These are phyloP conservation scores for Ranitomeya variabilis DNA, from an alignment of 2,113 vertebrate species.

Conservation along the genomic window DNA sequence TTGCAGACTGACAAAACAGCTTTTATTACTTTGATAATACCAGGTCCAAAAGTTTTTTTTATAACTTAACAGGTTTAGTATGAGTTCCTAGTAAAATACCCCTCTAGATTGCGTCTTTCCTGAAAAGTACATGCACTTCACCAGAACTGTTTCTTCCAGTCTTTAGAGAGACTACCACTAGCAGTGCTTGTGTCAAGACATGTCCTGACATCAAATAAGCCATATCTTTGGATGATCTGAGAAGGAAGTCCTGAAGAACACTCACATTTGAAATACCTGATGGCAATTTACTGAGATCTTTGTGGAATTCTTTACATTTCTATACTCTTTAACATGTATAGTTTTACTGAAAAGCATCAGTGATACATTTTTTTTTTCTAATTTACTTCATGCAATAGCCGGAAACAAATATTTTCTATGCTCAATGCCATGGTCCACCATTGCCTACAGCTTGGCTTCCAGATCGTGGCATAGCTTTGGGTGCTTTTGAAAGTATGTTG, in stretches of 20 bases:
- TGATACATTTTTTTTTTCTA: background rate
- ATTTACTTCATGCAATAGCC: background rate
- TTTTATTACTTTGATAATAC: background rate
- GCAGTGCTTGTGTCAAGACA: background rate
- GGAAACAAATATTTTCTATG: background rate
- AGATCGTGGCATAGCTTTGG: background rate
- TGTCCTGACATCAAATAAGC: background rate
- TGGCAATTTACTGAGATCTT: background rate
- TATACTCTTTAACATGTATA: no score
- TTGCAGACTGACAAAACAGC: background rate
- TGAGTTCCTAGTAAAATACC: no score
- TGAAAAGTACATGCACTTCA: background rate
- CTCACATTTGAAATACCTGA: background rate
- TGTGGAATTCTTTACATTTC: background rate
- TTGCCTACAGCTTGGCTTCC: background rate
- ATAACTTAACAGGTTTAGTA: background rate
- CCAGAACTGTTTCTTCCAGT: background rate
- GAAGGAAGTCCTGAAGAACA: background rate
- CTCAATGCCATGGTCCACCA: background rate
- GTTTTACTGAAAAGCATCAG: background rate
- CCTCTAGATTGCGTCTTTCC: background rate
- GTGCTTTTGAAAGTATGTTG: background rate
- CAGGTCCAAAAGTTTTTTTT: background rate
- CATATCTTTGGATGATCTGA: background rate
- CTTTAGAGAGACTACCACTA: background rate